phyloP scores from a whole-genome alignment of 2,888 invertebrate genomes.

The Octodonta nipae region DNA sequence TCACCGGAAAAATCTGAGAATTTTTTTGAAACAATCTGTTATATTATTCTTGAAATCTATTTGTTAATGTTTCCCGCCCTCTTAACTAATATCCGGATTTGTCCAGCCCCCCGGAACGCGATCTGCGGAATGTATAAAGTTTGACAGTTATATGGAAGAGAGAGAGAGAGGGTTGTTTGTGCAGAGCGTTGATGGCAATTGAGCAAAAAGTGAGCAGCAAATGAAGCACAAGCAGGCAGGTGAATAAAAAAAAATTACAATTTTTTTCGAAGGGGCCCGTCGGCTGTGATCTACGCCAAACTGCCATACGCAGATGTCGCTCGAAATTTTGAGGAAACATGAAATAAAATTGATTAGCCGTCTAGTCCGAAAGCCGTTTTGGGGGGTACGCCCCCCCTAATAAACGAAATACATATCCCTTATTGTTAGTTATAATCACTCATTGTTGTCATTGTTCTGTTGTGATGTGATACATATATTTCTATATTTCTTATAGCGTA shows the following conservation, averaged over 20 bases:
- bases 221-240: conserved; percentile 15
- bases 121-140: conserved; percentile 16
- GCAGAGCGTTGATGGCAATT: conserved; percentile 13
- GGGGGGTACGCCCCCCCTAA: conserved; percentile 28
- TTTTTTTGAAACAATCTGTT: no score
- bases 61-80: no score
- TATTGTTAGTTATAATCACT: conserved; percentile 38
- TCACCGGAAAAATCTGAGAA: no score
- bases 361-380: no score
- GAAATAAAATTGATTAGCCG: background rate
- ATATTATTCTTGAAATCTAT: no score
- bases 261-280: conserved; percentile 29
- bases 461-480: conserved; percentile 38
- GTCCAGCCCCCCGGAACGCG: no score
- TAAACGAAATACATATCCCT: conserved; percentile 39
- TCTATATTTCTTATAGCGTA: conserved; percentile 34
- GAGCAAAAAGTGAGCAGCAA: conserved; percentile 10
- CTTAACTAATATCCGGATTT: no score
- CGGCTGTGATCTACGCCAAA: conserved; percentile 38
- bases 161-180: conserved; percentile 13
- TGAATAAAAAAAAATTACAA: no score
- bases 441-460: conserved; percentile 39
- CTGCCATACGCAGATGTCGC: conserved; percentile 28
- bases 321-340: no score
- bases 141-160: conserved; percentile 17